Conservation (phyloP, 2,113 vertebrate genomes). For the Vulpes ferrilata region DNA sequence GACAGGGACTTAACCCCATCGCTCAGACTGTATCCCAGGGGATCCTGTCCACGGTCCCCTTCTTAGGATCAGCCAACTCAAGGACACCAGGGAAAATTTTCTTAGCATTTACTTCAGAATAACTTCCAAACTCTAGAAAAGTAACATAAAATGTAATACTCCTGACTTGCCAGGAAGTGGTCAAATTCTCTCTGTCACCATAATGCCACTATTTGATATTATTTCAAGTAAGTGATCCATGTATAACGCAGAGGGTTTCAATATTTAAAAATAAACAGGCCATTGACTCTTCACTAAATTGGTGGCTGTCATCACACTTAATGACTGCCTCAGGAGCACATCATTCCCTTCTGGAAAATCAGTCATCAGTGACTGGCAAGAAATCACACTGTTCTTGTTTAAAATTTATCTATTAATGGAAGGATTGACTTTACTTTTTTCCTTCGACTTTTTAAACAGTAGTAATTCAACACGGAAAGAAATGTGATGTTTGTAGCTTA, state of each 20-base stretch:
- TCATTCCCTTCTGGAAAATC: constrained; percentile 7
- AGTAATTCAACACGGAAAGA: constrained; percentile 7
- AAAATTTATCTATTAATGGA: constrained; percentile 39
- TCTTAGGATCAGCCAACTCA: neutral
- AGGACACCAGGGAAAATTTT: neutral
- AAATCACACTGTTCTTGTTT: neutral
- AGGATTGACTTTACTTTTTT: neutral
- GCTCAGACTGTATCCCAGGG: neutral
- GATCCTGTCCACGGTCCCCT: neutral
- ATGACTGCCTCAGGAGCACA: neutral
- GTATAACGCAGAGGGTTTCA: constrained; percentile 37
- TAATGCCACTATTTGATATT: constrained; percentile 31
- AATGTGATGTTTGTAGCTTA: neutral
- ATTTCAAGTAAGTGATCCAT: constrained; percentile 61
- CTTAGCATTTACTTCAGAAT: neutral
- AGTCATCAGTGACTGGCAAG: neutral
- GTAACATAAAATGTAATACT: neutral
- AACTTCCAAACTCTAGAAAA: constrained; percentile 36
- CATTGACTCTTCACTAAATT: constrained; percentile 31
- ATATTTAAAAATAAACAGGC: constrained; percentile 46
- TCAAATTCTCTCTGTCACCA: constrained; percentile 39
- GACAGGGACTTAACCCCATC: neutral
- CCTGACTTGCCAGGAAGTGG: constrained; percentile 19
- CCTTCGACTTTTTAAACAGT: constrained; percentile 39
- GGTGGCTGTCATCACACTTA: constrained; percentile 37